Base-by-base conservation (phyloP, 2,888 invertebrate species). In the Mythimna albipuncta region DNA sequence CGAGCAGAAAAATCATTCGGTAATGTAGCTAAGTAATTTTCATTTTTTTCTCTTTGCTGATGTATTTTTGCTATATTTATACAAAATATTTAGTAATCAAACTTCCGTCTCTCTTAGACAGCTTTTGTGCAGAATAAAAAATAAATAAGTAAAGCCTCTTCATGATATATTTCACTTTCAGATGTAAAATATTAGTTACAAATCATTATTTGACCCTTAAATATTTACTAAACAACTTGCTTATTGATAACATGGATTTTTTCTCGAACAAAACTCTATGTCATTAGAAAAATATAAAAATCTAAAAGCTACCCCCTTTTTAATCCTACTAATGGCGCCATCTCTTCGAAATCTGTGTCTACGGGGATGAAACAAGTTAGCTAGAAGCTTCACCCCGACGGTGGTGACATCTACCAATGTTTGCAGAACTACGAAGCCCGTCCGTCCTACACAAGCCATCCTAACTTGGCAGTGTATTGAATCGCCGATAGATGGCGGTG, bases 351-450 rank as follows among this genome's bases (percentile, higher is more conserved):
- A 62, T 6, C 9, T 2, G 10, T 35, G 78, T 79, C 69, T 83
- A 78, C 83, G 62, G 73, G 64, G 65, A 67, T 72, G 69, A 58
- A 73, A 44, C 68, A 16, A 79, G 80, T 64, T 73, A 44, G 64
- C 77, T 82, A 74, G 67, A 69, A 77, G 64, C 68, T 62, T 75
- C 82, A 41, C 83, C 85, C 83, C 82, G 68, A 55, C 75, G 69
- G 79, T 85, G 81, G 90, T 89, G 91, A 89, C 91, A 91, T 85
- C 91, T 91, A 85, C 71, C 68, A 32, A 69, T 44, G 64, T 72
- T 81, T 41, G 44, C 58, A 47, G 85, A 77, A 83, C 73, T 79
- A 72, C 64, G 57, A n/a, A 50, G 76, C 65, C 77, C 82, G 82
- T 75, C 81, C 80, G 72, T 74, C 75, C 65, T 55, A 32, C 58